These are phyloP conservation scores for Lipophrys pholis DNA, from an alignment of 2,113 vertebrate species.

Conservation along the genomic window DNA sequence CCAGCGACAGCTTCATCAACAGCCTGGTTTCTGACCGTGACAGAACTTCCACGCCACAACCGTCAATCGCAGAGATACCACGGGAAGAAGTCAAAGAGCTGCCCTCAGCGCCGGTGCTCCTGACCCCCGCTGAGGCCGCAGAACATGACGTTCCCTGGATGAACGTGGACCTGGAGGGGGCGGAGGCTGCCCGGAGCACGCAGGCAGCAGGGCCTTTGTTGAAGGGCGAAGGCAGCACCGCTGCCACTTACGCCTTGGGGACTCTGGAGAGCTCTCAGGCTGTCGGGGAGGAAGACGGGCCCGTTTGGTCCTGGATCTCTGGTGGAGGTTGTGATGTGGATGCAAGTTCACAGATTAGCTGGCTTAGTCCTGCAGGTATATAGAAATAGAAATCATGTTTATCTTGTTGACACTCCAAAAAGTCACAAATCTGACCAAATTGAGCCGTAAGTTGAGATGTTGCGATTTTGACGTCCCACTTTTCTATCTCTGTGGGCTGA, in stretches of 20 bases:
- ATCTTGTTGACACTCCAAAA: too few relatives aligned
- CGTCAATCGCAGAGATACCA: conserved; percentile 40
- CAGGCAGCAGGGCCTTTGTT: neutral
- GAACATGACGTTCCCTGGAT: conserved; percentile 87
- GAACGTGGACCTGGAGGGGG: conserved; percentile 93
- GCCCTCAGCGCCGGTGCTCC: conserved; percentile 20
- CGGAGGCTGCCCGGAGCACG: conserved; percentile 63
- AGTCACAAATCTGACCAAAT: too few relatives aligned
- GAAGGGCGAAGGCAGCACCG: conserved; percentile 53
- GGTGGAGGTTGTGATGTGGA: conserved; percentile 91
- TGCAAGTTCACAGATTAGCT: conserved; percentile 83
- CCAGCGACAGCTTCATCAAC: conserved; percentile 85
- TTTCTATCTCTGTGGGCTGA: conserved; percentile 21
- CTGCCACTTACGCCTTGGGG: conserved; percentile 83
- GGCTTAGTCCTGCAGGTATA: conserved; percentile 86
- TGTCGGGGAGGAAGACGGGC: conserved; percentile 82
- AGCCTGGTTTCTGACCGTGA: conserved; percentile 81
- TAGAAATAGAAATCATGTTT: too few relatives aligned
- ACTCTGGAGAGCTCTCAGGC: conserved; percentile 82
- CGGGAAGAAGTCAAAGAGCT: conserved; percentile 47
- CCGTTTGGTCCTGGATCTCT: conserved; percentile 92
- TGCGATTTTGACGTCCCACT: neutral
- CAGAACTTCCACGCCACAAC: conserved; percentile 30
- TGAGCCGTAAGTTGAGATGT: neutral
- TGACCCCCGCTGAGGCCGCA: conserved; percentile 41